These are phyloP conservation scores for Stegophylla sp. DNA, from an alignment of 2,888 invertebrate genomes.

Conservation along the genomic window DNA sequence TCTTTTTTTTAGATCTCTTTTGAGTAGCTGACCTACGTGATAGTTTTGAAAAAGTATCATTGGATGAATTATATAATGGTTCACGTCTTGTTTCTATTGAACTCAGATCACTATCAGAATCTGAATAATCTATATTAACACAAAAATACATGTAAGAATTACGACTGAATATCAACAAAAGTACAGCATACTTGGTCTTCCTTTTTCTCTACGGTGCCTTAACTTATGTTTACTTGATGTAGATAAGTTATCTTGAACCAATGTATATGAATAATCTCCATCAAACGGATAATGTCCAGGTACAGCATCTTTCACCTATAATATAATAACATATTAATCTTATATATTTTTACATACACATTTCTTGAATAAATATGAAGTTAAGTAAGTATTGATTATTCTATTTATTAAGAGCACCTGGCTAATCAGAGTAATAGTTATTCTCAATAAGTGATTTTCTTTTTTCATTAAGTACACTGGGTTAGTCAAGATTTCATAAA, in stretches of 20 bases:
- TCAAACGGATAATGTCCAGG: constrained; percentile 68
- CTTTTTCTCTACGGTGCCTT: constrained; percentile 72
- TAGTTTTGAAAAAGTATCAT: constrained; percentile 70
- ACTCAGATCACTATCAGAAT: constrained; percentile 89
- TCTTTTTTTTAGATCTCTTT: constrained; percentile 77
- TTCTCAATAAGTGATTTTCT: too few relatives aligned
- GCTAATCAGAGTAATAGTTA: too few relatives aligned
- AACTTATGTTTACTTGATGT: constrained; percentile 69
- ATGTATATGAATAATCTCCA: constrained; percentile 73
- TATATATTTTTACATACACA: too few relatives aligned
- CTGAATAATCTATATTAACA: constrained; percentile 81
- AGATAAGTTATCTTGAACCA: constrained; percentile 72
- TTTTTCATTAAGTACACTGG: too few relatives aligned
- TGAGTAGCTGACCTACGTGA: constrained; percentile 75
- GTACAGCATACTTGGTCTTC: constrained; percentile 68
- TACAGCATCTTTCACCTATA: constrained; percentile 70
- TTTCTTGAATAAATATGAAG: too few relatives aligned
- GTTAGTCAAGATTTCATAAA: too few relatives aligned
- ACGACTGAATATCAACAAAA: background rate
- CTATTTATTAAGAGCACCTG: too few relatives aligned
- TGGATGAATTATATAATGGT: constrained; percentile 64
- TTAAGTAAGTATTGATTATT: too few relatives aligned
- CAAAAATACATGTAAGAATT: constrained; percentile 40
- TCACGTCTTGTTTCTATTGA: constrained; percentile 72
- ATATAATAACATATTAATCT: constrained; percentile 56